A percentile compares a stretch with the other conserved stretches of the same genome.
Evolutionary conservation across 2,888 invertebrate genomes (phyloP).

Genomic region (Hartigia nigra): DNA sequence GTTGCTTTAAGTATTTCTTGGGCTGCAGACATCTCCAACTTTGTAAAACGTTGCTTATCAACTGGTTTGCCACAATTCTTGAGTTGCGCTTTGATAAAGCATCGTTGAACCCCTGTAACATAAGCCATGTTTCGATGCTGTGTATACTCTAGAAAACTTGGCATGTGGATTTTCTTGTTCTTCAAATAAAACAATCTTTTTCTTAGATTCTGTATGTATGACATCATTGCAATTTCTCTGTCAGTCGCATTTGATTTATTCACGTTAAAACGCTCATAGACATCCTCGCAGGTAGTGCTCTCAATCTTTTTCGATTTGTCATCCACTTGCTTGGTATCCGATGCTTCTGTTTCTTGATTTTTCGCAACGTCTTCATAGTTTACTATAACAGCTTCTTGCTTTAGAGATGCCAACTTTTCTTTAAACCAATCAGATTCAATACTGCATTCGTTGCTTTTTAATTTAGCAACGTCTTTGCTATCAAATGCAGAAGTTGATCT

Average conservation of each 20-base stretch:
- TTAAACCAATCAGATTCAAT: neutral
- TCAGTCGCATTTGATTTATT: constrained; percentile 10
- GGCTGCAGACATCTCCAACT: constrained; percentile 15
- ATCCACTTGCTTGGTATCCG: neutral
- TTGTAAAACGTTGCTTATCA: constrained; percentile 13
- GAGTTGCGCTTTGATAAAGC: constrained; percentile 18
- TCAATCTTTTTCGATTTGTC: neutral
- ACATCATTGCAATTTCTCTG: constrained; percentile 18
- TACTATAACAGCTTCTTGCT: neutral
- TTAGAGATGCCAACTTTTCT: constrained; percentile 4
- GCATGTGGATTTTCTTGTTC: constrained; percentile 8
- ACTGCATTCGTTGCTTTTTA: constrained; percentile 4
- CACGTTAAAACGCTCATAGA: constrained; percentile 16
- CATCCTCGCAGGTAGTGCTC: neutral
- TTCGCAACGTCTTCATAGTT: neutral
- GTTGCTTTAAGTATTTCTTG: constrained; percentile 16
- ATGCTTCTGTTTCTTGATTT: neutral
- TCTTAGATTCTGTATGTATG: constrained; percentile 15
- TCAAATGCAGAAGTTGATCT: neutral
- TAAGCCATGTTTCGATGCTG: constrained; percentile 8
- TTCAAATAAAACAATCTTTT: constrained; percentile 12
- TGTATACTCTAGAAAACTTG: constrained; percentile 1
- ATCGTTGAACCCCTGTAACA: constrained; percentile 16
- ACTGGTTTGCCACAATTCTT: constrained; percentile 13
- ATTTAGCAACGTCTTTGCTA: neutral